Conservation (phyloP, 2,113 vertebrate genomes). For the Ammodytes marinus region DNA sequence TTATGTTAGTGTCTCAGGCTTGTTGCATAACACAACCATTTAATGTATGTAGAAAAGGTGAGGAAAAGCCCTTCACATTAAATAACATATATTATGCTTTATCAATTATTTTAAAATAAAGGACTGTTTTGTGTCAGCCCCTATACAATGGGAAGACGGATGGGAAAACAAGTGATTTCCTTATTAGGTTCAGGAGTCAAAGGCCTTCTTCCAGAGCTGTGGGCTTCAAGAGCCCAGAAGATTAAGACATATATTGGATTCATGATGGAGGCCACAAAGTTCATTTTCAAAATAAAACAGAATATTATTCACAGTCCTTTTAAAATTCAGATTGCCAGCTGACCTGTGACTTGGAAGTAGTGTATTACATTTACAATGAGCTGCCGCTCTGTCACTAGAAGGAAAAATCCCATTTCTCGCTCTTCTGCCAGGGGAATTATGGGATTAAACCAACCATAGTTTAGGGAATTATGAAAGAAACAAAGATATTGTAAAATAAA, state of each 20-base stretch:
- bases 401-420: conserved; percentile 85
- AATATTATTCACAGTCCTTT: conserved; percentile 99
- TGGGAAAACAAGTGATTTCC: conserved; percentile 99
- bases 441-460: conserved; percentile 76
- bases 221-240: conserved; percentile 98
- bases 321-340: conserved; percentile 99
- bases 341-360: conserved; percentile 99
- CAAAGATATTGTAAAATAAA: conserved; percentile 49
- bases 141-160: conserved; percentile 91
- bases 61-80: conserved; percentile 83
- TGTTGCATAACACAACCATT: conserved; percentile 83
- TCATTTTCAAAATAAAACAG: conserved; percentile 99
- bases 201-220: conserved; percentile 94
- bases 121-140: conserved; percentile 91
- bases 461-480: conserved; percentile 61
- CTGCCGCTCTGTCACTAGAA: conserved; percentile 88
- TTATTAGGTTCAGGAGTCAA: conserved; percentile 99
- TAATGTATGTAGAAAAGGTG: conserved; percentile 49
- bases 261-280: conserved; percentile 99
- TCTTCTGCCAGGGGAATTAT: conserved; percentile 83
- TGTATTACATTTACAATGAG: conserved; percentile 99
- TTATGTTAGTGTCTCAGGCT: conserved; percentile 2
- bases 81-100: conserved; percentile 91
- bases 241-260: conserved; percentile 99
- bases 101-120: conserved; percentile 93